Conservation (phyloP, 2,113 vertebrate genomes). For the Bungarus multicinctus region DNA sequence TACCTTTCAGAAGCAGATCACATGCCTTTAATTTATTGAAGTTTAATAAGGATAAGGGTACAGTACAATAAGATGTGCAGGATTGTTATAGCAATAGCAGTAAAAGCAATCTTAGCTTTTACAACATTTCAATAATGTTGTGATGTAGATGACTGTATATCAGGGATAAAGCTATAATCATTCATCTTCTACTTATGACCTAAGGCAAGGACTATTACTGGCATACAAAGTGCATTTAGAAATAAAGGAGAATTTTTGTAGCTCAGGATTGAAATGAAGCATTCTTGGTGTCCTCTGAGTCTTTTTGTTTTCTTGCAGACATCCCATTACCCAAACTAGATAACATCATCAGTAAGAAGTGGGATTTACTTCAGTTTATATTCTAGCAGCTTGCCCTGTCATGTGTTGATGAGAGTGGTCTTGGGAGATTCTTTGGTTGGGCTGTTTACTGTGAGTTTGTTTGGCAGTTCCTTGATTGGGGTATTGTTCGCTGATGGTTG, state of each 20-base stretch:
- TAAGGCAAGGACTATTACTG: conserved; percentile 17
- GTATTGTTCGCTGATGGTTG: background rate
- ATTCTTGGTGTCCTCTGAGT: background rate
- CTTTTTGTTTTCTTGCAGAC: background rate
- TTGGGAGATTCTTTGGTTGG: background rate
- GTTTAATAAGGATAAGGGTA: background rate
- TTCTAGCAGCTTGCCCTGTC: background rate
- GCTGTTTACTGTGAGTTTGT: background rate
- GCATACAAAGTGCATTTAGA: background rate
- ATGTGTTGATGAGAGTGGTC: background rate
- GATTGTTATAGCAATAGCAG: background rate
- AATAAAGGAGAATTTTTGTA: background rate
- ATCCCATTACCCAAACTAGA: background rate
- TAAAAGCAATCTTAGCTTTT: background rate
- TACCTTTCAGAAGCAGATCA: background rate
- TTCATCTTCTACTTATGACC: conserved; percentile 71
- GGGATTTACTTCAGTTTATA: background rate
- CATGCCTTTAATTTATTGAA: background rate
- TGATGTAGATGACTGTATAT: conserved; percentile 59
- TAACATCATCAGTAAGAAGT: background rate
- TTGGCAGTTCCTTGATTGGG: background rate
- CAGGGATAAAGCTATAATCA: conserved; percentile 63
- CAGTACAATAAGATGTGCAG: background rate
- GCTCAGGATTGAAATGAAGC: too few species aligned
- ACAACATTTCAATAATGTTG: conserved; percentile 39